Evolutionary conservation across 35 echinoderm and acorn worm species (phyloP).

Genomic region (Lytechinus pictus): DNA sequence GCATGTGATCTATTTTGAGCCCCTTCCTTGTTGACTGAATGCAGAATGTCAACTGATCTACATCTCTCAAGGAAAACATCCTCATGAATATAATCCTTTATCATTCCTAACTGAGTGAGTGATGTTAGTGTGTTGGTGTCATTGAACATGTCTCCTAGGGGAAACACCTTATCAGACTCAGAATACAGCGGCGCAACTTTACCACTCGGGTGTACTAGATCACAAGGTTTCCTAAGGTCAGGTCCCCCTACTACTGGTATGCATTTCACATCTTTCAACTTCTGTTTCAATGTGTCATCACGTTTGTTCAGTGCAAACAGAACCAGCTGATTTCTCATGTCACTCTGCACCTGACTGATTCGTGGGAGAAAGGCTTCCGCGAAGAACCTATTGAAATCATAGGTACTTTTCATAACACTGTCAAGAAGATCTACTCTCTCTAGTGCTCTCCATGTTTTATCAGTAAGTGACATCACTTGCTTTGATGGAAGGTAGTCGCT

Average conservation of each 20-base stretch:
- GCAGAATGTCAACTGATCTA: background rate
- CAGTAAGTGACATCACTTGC: background rate
- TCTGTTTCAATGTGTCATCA: background rate
- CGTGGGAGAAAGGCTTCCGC: slow-evolving; percentile 61
- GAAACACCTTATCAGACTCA: slow-evolving; percentile 61
- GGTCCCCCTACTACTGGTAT: slow-evolving; percentile 42
- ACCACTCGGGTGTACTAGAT: slow-evolving; percentile 47
- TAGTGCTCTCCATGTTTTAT: background rate
- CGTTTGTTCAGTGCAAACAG: slow-evolving; percentile 8
- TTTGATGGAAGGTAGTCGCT: no score
- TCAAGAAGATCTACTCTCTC: background rate
- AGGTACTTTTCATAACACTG: background rate
- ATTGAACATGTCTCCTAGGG: background rate
- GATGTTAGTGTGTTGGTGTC: background rate
- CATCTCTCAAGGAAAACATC: background rate
- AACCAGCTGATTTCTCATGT: slow-evolving; percentile 17
- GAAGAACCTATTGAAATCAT: slow-evolving; percentile 64
- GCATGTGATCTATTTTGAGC: background rate
- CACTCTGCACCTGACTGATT: background rate
- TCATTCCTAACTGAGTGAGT: slow-evolving; percentile 58
- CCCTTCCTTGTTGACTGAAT: no score
- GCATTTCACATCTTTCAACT: slow-evolving; percentile 42
- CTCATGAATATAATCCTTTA: background rate
- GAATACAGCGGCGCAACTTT: slow-evolving; percentile 21
- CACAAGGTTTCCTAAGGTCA: background rate